phyloP scores from a whole-genome alignment of 2,113 vertebrate species.

The Tiliqua scincoides region DNA sequence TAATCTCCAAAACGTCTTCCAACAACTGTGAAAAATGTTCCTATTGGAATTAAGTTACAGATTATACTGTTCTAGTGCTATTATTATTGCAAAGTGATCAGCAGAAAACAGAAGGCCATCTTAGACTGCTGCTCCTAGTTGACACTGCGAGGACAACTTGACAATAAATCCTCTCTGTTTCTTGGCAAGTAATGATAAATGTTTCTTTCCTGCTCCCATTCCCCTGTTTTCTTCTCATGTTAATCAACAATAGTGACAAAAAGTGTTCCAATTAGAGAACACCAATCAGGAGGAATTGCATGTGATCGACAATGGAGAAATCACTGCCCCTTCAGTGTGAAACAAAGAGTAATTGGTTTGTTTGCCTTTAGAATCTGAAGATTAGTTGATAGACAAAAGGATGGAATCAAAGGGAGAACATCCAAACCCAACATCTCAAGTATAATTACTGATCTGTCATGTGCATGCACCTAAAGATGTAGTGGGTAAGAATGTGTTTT shows the following conservation, averaged over 20 bases:
- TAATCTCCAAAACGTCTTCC: background rate
- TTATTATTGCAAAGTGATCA: conserved; percentile 50
- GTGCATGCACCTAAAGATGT: conserved; percentile 64
- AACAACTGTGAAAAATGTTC: background rate
- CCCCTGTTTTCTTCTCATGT: conserved; percentile 59
- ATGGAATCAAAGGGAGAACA: conserved; percentile 35
- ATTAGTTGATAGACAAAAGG: conserved; percentile 72
- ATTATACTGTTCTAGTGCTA: conserved; percentile 35
- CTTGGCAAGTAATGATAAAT: conserved; percentile 45
- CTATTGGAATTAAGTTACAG: conserved; percentile 28
- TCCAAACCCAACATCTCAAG: conserved; percentile 55
- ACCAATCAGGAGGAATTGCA: conserved; percentile 71
- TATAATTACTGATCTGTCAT: conserved; percentile 68
- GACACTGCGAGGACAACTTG: conserved; percentile 8
- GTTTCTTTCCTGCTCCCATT: conserved; percentile 40
- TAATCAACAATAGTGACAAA: conserved; percentile 65
- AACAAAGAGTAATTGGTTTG: conserved; percentile 62
- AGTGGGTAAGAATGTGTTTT: conserved; percentile 29
- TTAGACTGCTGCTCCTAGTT: conserved; percentile 26
- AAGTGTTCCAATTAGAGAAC: conserved; percentile 72
- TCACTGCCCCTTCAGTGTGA: conserved; percentile 62
- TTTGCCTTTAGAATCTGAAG: conserved; percentile 52
- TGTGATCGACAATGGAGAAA: conserved; percentile 69
- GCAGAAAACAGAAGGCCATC: conserved; percentile 51
- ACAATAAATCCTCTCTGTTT: conserved; percentile 43